Base-by-base conservation (phyloP, 2,797 vertebrate genomes). In the Enteromius fasciolatus region DNA sequence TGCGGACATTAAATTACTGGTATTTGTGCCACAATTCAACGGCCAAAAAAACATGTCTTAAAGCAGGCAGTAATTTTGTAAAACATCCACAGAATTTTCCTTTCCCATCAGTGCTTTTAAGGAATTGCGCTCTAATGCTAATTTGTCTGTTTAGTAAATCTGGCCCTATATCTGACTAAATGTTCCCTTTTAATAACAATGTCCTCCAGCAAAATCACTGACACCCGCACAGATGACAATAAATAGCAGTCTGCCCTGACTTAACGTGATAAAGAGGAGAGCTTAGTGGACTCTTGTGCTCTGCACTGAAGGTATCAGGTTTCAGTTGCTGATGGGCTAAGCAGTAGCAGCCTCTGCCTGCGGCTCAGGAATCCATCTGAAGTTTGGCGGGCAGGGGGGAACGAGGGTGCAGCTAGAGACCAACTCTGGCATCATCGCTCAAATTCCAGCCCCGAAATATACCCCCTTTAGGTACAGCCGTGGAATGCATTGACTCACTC, bases 241-340 rank as follows among this genome's bases (percentile, higher is more conserved):
- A 91, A 91, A 91, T 85, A 89, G 93, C 90, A 92, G 73, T 76
- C 89, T 90, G 89, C 89, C 90, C 88, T 89, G 89, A 88, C 85
- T 90, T 81, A 81, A 87, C 83, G 85, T 83, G 87, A 92, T 93
- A 92, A 92, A 93, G 92, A 50, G 87, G 87, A 86, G 85, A 91
- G 88, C 90, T 90, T 89, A 90, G 89, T 5, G 5, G 75, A 88
- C 88, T 90, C 86, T 84, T 86, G 68, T 57, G 63, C 77, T 82
- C 74, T 50, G 41, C 28, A 44, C 20, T 23, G 46, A 5, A 59
- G 85, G 91, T 92, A 87, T 93, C 91, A 81, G 85, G 90, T 95
- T 95, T 93, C 93, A 93, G 89, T 86, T 74, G 86, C 89, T 92
- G 92, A 93, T 92, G 91, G 89, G 91, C 91, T 92, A 90, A 93